These are phyloP conservation scores for Myoxocephalus aenaeus DNA, from an alignment of 2,797 vertebrate species.

Conservation along the genomic window DNA sequence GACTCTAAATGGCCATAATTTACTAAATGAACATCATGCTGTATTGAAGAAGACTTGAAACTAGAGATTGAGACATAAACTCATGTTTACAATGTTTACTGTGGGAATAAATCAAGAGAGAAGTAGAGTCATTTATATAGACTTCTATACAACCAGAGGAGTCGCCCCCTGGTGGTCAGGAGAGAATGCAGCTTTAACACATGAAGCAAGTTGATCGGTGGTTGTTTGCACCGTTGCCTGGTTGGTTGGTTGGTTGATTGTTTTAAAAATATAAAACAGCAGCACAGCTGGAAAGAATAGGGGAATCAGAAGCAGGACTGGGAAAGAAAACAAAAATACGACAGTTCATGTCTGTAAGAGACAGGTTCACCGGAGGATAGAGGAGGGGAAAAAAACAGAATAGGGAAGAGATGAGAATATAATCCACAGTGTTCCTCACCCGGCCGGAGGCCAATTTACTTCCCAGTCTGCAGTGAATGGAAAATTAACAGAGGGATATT, in stretches of 20 bases:
- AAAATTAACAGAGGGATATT: constrained; percentile 60
- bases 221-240: constrained; percentile 13
- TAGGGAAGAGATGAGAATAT: constrained; percentile 56
- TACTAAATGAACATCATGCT: no score
- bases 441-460: constrained; percentile 22
- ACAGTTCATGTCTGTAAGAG: background rate
- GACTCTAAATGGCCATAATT: no score
- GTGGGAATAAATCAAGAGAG: no score
- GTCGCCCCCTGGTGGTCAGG: no score
- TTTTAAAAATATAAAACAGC: constrained; percentile 3
- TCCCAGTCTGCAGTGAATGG: constrained; percentile 51
- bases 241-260: constrained; percentile 5
- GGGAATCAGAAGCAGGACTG: background rate
- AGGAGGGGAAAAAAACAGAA: constrained; percentile 7
- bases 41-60: no score
- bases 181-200: no score
- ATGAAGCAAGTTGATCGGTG: no score
- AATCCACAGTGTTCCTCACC: constrained; percentile 5
- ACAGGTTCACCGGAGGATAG: background rate
- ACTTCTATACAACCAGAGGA: no score
- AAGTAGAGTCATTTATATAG: no score
- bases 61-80: no score
- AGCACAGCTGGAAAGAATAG: constrained; percentile 17
- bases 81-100: no score
- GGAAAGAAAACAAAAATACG: constrained; percentile 3